phyloP scores from a whole-genome alignment of 2,113 vertebrate genomes.

The Mobula hypostoma region DNA sequence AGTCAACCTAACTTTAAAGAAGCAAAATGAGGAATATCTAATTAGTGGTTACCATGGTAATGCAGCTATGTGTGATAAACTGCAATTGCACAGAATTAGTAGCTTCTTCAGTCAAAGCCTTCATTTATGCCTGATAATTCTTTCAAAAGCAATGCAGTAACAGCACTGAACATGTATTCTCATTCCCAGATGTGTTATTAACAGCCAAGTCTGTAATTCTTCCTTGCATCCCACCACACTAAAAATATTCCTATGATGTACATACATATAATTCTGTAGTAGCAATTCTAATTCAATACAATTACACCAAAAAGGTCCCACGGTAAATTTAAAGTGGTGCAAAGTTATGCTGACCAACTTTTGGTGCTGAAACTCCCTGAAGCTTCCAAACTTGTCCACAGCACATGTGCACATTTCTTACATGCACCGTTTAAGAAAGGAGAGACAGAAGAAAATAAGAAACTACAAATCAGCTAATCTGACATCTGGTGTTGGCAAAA shows the following conservation, averaged over 20 bases:
- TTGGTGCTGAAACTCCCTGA: too few relatives aligned
- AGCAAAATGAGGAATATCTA: slow-evolving; percentile 7
- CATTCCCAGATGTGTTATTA: neutral
- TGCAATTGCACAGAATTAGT: slow-evolving; percentile 3
- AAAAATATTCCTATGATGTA: neutral
- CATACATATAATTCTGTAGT: neutral
- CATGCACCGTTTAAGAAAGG: too few relatives aligned
- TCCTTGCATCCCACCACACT: neutral
- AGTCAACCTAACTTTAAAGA: slow-evolving; percentile 17
- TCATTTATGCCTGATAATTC: neutral
- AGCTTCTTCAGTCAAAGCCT: neutral
- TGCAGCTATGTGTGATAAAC: slow-evolving; percentile 3
- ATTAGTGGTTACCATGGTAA: slow-evolving; percentile 27
- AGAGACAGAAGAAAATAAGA: neutral
- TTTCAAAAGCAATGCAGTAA: neutral
- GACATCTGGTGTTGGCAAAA: too few relatives aligned
- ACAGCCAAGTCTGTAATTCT: neutral
- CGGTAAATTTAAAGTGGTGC: neutral
- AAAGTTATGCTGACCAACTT: too few relatives aligned
- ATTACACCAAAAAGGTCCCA: neutral
- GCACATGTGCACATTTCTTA: too few relatives aligned
- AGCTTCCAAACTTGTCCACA: too few relatives aligned
- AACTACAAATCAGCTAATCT: too few relatives aligned
- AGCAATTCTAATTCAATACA: neutral
- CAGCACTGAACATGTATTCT: neutral